Evolutionary conservation across 2,888 invertebrate genomes (phyloP), one percentile per base, ranked within the genome.

Genomic region (Nudaria mundana): DNA sequence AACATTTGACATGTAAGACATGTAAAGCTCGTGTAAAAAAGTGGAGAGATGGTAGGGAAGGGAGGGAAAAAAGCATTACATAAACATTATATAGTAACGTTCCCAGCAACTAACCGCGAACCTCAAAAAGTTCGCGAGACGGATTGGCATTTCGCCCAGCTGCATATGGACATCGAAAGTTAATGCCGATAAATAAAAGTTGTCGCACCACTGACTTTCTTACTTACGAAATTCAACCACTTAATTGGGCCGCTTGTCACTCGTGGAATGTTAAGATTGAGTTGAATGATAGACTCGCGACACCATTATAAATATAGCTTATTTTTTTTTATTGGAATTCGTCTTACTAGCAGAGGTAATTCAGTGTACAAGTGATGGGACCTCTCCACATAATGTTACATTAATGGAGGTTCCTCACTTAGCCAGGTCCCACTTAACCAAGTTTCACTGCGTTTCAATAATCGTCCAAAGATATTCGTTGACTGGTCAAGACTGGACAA

Each of bases 211-310:
- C 61, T 58, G 66, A 65, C 78, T 77, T 76, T 80, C 72, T 53
- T 63, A 62, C 63, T 78, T 74, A 71, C 72, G 72, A 76, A 75
- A 76, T 71, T 64, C 61, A 54, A 56, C 51, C 47, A 58, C 63
- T 66, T 69, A 70, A 68, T 71, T 68, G 67, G 65, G 67, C 56
- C 60, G 62, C 37, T 40, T 60, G 68, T 66, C 67, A 60, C 52
- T 51, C 60, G 51, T 48, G 57, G 53, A 54, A 60, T 66, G 57
- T 63, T 43, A 59, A 46, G 59, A 5, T 45, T 25, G 47, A 13
- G 33, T 5, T 23, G 39, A 30, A 39, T 34, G 39, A 8, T 10
- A 36, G 44, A 10, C 15, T 1, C 0, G 44, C 40, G 28, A 51
- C 13, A 37, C 51, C 10, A 29, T 26, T 28, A 42, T 55, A 31